Conservation (phyloP, 2,888 invertebrate genomes). For the Meiosimyza platycephala region DNA sequence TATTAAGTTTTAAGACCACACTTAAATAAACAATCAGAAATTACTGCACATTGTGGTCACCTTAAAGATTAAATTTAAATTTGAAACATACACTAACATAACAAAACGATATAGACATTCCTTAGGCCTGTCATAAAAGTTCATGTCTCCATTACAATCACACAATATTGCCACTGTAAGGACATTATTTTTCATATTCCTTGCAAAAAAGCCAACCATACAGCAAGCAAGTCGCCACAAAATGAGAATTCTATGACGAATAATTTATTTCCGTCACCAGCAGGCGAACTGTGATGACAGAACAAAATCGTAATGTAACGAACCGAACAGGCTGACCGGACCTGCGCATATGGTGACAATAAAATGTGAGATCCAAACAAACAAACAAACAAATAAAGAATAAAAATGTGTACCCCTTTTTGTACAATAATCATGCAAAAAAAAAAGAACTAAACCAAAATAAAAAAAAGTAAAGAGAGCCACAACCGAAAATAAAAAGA, state of each 20-base stretch:
- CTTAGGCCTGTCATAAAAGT: not conserved
- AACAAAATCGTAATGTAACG: too few species aligned
- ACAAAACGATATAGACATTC: not conserved
- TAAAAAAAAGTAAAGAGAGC: not conserved
- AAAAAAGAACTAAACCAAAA: not conserved
- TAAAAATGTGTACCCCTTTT: not conserved
- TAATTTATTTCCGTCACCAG: not conserved
- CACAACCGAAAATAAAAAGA: not conserved
- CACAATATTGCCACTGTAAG: not conserved
- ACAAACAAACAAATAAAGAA: not conserved
- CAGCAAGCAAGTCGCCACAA: too few species aligned
- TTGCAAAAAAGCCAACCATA: too few species aligned
- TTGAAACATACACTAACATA: too few species aligned
- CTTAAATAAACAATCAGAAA: not conserved
- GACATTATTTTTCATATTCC: too few species aligned
- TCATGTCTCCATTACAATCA: not conserved
- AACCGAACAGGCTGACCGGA: too few species aligned
- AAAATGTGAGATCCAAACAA: not conserved
- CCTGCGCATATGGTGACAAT: too few species aligned
- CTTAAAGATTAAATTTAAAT: too few species aligned
- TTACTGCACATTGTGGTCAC: not conserved
- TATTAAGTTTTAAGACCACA: too few species aligned
- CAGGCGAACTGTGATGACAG: slow-evolving; percentile 1
- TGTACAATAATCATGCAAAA: not conserved
- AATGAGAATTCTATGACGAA: not conserved